Conservation (phyloP, 2,113 vertebrate species). For the Thunnus thynnus region DNA sequence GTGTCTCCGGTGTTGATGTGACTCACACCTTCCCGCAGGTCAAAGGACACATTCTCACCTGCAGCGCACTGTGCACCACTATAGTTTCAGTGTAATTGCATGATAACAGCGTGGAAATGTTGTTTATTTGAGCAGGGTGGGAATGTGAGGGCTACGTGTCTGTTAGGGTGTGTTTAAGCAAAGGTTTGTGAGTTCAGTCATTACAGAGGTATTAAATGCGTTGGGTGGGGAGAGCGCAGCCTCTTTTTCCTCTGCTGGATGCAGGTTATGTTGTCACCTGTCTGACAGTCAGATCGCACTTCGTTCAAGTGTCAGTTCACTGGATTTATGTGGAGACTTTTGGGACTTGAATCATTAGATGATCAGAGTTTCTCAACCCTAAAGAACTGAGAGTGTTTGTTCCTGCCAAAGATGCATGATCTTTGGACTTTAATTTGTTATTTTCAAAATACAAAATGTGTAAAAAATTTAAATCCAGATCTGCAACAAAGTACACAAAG, state of each 20-base stretch:
- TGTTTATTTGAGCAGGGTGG: slow-evolving; percentile 73
- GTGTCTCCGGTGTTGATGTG: slow-evolving; percentile 29
- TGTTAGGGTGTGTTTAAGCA: slow-evolving; percentile 44
- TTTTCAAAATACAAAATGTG: too few species aligned
- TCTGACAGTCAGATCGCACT: not conserved
- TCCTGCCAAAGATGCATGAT: too few species aligned
- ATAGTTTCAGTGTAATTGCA: slow-evolving; percentile 11
- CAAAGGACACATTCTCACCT: slow-evolving; percentile 77
- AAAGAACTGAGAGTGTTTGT: too few species aligned
- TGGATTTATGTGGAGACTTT: not conserved
- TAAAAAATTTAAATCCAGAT: too few species aligned
- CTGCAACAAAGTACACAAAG: too few species aligned
- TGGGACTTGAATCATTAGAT: not conserved
- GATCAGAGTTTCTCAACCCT: too few species aligned
- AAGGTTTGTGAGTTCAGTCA: slow-evolving; percentile 47
- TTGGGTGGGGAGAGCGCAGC: slow-evolving; percentile 5
- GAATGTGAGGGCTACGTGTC: slow-evolving; percentile 44
- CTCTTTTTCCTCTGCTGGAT: not conserved
- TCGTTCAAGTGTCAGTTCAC: not conserved
- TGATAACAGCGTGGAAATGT: not conserved
- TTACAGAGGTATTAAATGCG: slow-evolving; percentile 16
- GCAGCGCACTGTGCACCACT: slow-evolving; percentile 1
- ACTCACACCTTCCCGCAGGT: slow-evolving; percentile 32
- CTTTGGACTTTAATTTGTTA: too few species aligned
- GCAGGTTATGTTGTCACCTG: not conserved